Conservation (phyloP, 1,140 invertebrate species). For the Caenorhabditis tropicalis region DNA sequence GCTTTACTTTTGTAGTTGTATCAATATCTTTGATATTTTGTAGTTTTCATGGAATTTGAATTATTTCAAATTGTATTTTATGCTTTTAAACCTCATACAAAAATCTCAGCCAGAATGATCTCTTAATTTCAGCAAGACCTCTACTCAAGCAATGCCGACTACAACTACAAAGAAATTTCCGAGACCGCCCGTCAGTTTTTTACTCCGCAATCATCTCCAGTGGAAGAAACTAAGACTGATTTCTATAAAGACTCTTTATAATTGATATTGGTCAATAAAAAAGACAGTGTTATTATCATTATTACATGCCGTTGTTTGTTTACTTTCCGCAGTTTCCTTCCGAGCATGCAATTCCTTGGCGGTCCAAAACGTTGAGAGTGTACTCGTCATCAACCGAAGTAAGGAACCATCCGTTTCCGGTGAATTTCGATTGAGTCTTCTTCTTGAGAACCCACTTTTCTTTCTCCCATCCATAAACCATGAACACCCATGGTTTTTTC, state of each 20-base stretch:
- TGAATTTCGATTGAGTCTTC: conserved; percentile 37
- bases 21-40: neutral
- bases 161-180: neutral
- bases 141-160: neutral
- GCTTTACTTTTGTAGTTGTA: neutral
- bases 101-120: neutral
- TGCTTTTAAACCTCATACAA: neutral
- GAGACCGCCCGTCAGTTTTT: neutral
- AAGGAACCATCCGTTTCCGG: conserved; percentile 25
- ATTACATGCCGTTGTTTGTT: neutral
- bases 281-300: conserved; percentile 35
- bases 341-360: conserved; percentile 24
- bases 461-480: conserved; percentile 19
- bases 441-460: conserved; percentile 31
- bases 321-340: conserved; percentile 40
- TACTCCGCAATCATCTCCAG: neutral
- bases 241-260: conserved; percentile 41
- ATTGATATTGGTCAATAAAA: neutral
- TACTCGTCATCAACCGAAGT: conserved; percentile 21
- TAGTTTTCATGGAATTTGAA: neutral
- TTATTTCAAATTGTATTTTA: too few species aligned
- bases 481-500: conserved; percentile 22
- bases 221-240: neutral
- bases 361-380: conserved; percentile 9
- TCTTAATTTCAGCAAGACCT: conserved; percentile 4